Percentiles rank a stretch among this genome's conserved stretches.
Conservation (phyloP, 92 coral and sea anemone genomes). For the Anthopleura xanthogrammica region DNA sequence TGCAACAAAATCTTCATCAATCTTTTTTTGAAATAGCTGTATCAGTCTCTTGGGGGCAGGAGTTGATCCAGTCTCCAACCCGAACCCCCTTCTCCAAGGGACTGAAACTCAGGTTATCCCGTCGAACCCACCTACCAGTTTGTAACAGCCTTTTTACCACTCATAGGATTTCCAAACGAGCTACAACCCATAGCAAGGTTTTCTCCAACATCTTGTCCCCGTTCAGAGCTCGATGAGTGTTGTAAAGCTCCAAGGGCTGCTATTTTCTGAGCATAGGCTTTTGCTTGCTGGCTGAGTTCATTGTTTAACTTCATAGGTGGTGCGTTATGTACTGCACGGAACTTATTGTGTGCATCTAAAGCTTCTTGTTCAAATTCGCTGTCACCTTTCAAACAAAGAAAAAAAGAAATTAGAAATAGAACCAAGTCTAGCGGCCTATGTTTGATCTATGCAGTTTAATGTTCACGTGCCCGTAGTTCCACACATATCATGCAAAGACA, state of each 20-base stretch:
- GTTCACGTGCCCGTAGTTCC: too few species aligned
- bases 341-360: slow-evolving; percentile 57
- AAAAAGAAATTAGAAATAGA: not conserved
- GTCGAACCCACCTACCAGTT: slow-evolving; percentile 56
- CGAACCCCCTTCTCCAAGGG: too few species aligned
- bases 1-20: too few species aligned
- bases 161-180: slow-evolving; percentile 56
- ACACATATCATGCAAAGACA: too few species aligned
- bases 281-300: slow-evolving; percentile 61
- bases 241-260: slow-evolving; percentile 63
- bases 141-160: slow-evolving; percentile 71
- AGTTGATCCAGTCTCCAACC: too few species aligned
- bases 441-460: too few species aligned
- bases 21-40: too few species aligned
- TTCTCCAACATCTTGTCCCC: slow-evolving; percentile 74
- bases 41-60: too few species aligned
- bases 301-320: slow-evolving; percentile 49
- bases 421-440: too few species aligned
- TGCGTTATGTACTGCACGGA: slow-evolving; percentile 71
- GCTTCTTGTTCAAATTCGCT: slow-evolving; percentile 65
- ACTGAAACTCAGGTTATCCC: too few species aligned
- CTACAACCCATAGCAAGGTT: slow-evolving; percentile 86
- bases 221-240: slow-evolving; percentile 63
- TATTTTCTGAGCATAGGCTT: slow-evolving; percentile 64
- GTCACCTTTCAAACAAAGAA: not conserved